Base-by-base conservation (phyloP, 1,140 invertebrate species). In the Bombus cullumanus region DNA sequence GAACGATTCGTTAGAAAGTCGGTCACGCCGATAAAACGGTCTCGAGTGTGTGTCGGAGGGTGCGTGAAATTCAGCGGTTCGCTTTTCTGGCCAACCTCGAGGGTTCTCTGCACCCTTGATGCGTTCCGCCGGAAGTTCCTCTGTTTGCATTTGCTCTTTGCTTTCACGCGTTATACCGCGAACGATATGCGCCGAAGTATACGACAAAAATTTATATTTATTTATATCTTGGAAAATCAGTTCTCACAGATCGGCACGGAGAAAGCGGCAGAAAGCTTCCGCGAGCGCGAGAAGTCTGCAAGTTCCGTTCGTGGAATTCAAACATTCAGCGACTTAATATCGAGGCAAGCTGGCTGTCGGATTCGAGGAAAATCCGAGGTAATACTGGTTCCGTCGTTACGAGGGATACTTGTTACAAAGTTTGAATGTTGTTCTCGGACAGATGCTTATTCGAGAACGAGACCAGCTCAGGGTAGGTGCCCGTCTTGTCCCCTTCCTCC, bases 351-450 rank as follows among this genome's bases (percentile, higher is more conserved):
- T 37, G 25, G 68, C 66, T n/a, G 39, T 15, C 10, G 68, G 83
- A 81, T 66, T 47, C 57, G 59, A 31, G 77, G 68, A 74, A 85
- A 81, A 85, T 85, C 83, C 78, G 15, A 41, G 76, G 76, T 85
- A 80, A 85, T 79, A 62, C 83, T 15, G 53, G 66, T 57, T 28
- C 66, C 77, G 68, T 74, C 83, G 83, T 76, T 84, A 78, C 75
- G 73, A 73, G 59, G 74, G 68, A 69, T 84, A 84, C 81, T 86
- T 73, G 81, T 78, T 83, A 78, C 57, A 71, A 86, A 86, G 81
- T 86, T 86, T 68, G 34, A 72, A 83, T 57, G 81, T 84, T 86
- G 74, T 83, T 77, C 85, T 84, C 81, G 81, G 81, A 78, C 81
- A 78, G 85, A 86, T 77, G 81, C 85, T 86, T 77, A 84, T 72